Conservation (phyloP, 2,888 invertebrate genomes). For the Luperina nickerlii region DNA sequence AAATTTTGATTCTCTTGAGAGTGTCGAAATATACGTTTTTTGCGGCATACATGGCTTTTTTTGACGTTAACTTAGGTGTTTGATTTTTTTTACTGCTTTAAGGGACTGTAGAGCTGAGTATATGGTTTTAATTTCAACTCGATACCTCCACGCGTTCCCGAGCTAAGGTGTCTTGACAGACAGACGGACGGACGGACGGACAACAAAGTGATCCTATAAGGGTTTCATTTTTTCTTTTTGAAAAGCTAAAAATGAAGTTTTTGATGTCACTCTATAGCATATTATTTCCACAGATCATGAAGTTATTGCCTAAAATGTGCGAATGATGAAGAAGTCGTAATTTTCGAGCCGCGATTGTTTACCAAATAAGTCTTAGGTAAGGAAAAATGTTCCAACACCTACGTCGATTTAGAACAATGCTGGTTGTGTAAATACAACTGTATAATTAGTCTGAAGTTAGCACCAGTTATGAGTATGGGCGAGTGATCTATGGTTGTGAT, state of each 20-base stretch:
- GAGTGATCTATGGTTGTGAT: slow-evolving; percentile 69
- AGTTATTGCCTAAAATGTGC: background rate
- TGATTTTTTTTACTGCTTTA: too few species aligned
- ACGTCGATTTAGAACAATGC: slow-evolving; percentile 49
- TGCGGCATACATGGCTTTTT: too few species aligned
- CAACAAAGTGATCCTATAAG: too few species aligned
- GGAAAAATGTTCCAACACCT: background rate
- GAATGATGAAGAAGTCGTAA: background rate
- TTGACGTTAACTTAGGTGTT: too few species aligned
- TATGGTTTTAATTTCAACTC: too few species aligned
- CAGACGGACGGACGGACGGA: too few species aligned
- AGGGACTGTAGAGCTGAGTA: too few species aligned
- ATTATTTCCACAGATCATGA: background rate
- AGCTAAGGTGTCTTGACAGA: too few species aligned
- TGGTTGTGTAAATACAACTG: slow-evolving; percentile 65
- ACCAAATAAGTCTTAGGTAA: background rate
- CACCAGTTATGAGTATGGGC: slow-evolving; percentile 61
- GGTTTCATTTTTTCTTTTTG: too few species aligned
- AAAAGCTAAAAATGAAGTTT: background rate
- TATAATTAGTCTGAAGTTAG: slow-evolving; percentile 74
- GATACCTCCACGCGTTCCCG: too few species aligned
- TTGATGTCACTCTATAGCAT: background rate
- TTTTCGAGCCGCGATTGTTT: background rate
- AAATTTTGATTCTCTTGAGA: too few species aligned
- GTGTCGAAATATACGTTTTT: too few species aligned